phyloP scores from a whole-genome alignment of 2,797 vertebrate genomes.

The Leptodactylus fallax region DNA sequence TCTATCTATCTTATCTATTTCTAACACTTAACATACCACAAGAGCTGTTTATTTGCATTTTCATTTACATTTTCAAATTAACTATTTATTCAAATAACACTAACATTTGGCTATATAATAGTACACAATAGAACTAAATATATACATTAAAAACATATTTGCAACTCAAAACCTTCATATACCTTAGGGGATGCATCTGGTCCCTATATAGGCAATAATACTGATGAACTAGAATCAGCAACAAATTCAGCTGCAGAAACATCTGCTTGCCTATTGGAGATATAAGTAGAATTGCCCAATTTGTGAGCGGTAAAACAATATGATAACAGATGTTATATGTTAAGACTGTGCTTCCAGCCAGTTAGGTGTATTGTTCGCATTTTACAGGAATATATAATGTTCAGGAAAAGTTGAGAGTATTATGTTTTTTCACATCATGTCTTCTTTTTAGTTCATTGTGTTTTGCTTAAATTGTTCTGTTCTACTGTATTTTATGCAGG shows the following conservation, averaged over 20 bases:
- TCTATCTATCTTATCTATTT: too few species aligned
- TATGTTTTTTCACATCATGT: neutral
- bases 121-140: too few species aligned
- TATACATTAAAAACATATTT: slow-evolving; percentile 2
- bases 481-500: neutral
- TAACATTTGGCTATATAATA: neutral
- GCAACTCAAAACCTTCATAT: neutral
- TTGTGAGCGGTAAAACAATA: slow-evolving; percentile 39
- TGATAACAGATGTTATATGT: slow-evolving; percentile 38
- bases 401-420: neutral
- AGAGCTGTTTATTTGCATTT: too few species aligned
- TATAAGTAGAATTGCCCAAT: slow-evolving; percentile 45
- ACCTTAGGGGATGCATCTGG: slow-evolving; percentile 45
- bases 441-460: neutral
- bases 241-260: slow-evolving; percentile 34
- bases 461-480: neutral
- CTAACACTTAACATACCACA: too few species aligned
- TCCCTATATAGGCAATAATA: slow-evolving; percentile 32
- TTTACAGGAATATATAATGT: neutral
- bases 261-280: slow-evolving; percentile 44
- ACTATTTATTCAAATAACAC: too few species aligned
- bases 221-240: slow-evolving; percentile 22
- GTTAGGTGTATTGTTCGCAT: neutral
- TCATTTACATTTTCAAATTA: too few species aligned
- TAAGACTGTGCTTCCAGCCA: slow-evolving; percentile 23